Conservation (phyloP, 2,113 vertebrate species). For the Kryptolebias marmoratus region DNA sequence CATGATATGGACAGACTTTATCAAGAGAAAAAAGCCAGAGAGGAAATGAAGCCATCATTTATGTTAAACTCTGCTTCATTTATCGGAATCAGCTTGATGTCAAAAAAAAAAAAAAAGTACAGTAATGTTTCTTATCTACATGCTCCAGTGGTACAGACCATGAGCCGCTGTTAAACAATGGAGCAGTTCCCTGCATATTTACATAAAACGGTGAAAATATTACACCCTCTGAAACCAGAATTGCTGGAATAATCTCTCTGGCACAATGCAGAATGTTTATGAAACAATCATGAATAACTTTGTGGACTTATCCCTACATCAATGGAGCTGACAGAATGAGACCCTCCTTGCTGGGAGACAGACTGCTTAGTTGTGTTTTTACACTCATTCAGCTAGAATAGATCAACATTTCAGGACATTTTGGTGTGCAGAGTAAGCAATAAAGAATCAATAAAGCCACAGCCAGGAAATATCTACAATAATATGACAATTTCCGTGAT, state of each 20-base stretch:
- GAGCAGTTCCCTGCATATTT: background rate
- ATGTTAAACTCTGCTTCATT: background rate
- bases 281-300: background rate
- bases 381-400: background rate
- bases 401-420: background rate
- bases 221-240: background rate
- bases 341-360: background rate
- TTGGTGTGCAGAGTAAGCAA: background rate
- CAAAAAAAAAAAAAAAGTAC: background rate
- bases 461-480: background rate
- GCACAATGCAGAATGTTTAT: background rate
- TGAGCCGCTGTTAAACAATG: background rate
- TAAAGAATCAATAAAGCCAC: background rate
- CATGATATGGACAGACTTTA: background rate
- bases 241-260: background rate
- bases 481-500: background rate
- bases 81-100: slow-evolving; percentile 23
- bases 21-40: slow-evolving; percentile 1
- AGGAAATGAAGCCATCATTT: slow-evolving; percentile 22
- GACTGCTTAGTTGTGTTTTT: background rate
- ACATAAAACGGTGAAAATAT: background rate
- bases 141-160: slow-evolving; percentile 7
- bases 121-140: slow-evolving; percentile 14
- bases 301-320: background rate
- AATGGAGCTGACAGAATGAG: background rate